Conservation (phyloP, 2,797 vertebrate species). For the Cheirogaleus major region DNA sequence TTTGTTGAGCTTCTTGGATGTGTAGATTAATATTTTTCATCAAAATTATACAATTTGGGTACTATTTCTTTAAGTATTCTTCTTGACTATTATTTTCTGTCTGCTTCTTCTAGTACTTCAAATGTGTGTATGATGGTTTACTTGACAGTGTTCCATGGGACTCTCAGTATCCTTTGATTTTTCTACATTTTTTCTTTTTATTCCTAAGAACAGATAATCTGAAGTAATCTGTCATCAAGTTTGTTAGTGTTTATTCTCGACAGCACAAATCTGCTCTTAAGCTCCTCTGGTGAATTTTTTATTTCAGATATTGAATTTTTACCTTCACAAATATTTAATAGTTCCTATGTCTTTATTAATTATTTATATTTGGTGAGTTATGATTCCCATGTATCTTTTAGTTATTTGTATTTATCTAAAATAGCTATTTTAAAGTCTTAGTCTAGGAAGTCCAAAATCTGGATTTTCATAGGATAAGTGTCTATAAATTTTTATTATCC, state of each 20-base stretch:
- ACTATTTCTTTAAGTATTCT: too few relatives aligned
- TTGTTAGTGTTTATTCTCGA: not conserved
- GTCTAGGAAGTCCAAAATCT: not conserved
- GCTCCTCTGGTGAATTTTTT: not conserved
- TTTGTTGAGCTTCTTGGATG: not conserved
- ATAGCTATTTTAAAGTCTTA: too few relatives aligned
- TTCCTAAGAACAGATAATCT: not conserved
- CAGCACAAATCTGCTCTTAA: not conserved
- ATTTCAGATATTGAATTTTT: not conserved
- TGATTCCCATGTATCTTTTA: not conserved
- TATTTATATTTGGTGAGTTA: not conserved
- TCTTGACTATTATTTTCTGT: not conserved
- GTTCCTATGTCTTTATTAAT: not conserved
- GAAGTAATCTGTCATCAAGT: too few relatives aligned
- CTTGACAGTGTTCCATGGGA: not conserved
- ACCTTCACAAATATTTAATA: not conserved
- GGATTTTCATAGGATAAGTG: not conserved
- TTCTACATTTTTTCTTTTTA: not conserved
- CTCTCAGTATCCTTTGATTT: not conserved
- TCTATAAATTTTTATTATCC: not conserved
- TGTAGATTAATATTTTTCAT: not conserved
- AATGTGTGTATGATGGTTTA: not conserved
- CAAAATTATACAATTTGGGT: not conserved
- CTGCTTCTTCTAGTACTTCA: not conserved
- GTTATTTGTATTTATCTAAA: too few relatives aligned